Base-by-base conservation (phyloP, 2,113 vertebrate genomes). In the Actinemys pallida region DNA sequence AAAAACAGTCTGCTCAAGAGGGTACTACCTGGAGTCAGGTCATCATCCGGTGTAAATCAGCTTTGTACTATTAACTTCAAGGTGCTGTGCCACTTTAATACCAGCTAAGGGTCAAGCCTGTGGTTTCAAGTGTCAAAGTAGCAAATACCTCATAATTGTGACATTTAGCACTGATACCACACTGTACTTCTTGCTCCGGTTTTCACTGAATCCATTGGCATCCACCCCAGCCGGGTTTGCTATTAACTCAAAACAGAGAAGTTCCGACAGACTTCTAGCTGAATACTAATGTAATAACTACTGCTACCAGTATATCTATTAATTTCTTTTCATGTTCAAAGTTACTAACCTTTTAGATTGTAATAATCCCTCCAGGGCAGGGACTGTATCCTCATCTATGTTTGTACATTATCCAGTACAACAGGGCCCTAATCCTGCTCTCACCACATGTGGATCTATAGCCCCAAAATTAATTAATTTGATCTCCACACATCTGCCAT, bases 341-440 rank as follows among this genome's bases (percentile, higher is more conserved):
- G 24, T 17, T 4, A 0, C 22, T 25, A 47, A 19, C 65, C 31
- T 83, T 39, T 53, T 47, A 35, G 17, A 56, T 54, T 5, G 3
- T 35, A 1, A 0, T 35, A 45, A 53, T 27, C 14, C 11, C 13
- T 1, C 0, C 13, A 45, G 27, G 3, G 10, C 39, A 42, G 1
- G 11, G 35, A 1, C 1, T 25, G 53, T 35, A 27, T 62, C 52
- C 57, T 1, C 1, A 35, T 69, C 59, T 42, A n/a, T 53, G 42
- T 2, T 75, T 8, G 6, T n/a, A 8, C 2, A n/a, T 69, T 69
- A 65, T 65, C 49, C 80, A 27, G 0, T 1, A 53, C 1, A 1
- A 19, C 0, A 0, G 29, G 52, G 39, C n/a, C 49, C 56, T 1
- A 0, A 83, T 72, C 45, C 19, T 1, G 0, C 25, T 1, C 0